Percentiles rank a stretch among this genome's conserved stretches.
These are phyloP conservation scores for Cyanocitta stelleri DNA, from an alignment of 2,113 vertebrate genomes.

Conservation along the genomic window DNA sequence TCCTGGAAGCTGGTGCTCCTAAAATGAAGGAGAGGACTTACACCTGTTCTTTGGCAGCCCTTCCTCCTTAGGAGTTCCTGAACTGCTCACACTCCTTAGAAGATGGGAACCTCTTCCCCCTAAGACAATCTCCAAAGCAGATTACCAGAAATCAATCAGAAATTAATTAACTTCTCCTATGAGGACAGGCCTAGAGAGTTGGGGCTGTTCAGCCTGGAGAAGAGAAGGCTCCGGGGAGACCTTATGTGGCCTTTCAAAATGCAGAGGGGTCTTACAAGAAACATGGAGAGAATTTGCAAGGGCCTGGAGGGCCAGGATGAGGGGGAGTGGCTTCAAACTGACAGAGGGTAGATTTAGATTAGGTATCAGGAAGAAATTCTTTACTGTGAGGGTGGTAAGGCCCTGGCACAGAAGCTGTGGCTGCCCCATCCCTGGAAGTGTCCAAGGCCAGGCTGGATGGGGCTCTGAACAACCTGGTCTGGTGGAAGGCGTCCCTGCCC, in stretches of 20 bases:
- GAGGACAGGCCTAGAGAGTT: neutral
- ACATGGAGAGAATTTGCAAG: neutral
- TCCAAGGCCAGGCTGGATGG: fast-evolving
- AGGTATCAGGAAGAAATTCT: neutral
- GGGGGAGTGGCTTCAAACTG: neutral
- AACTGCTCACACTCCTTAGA: neutral
- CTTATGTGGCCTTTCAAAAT: neutral
- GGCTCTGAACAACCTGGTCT: neutral
- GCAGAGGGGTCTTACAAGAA: neutral
- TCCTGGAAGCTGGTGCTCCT: neutral
- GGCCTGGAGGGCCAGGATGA: neutral
- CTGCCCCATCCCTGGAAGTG: neutral
- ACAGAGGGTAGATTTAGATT: neutral
- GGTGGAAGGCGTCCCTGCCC: neutral
- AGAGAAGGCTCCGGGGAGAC: neutral
- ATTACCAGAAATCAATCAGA: neutral
- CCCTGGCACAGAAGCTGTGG: neutral
- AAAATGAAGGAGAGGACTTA: neutral
- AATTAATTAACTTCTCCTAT: neutral
- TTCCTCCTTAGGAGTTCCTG: neutral
- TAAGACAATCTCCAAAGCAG: neutral
- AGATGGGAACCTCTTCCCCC: neutral
- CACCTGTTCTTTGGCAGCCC: neutral
- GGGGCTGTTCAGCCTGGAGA: neutral
- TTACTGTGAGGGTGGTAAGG: neutral